Conservation (phyloP, 2,888 invertebrate species). For the Rhorus exstirpatorius region DNA sequence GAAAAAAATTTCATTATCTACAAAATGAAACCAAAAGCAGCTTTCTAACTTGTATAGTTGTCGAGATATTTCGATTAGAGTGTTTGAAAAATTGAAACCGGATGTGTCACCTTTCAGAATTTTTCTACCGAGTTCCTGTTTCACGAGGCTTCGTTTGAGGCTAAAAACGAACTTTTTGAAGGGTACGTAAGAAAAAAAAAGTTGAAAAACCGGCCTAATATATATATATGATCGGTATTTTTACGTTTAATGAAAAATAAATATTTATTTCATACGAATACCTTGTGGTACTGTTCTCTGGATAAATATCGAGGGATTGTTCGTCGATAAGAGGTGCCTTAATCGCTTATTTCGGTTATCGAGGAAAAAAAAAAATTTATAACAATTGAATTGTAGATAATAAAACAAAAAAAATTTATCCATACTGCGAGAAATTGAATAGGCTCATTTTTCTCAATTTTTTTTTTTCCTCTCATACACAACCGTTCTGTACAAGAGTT, state of each 20-base stretch:
- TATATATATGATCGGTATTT: slow-evolving; percentile 41
- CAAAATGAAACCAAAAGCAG: no score
- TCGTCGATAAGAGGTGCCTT: slow-evolving; percentile 21
- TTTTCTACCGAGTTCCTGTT: no score
- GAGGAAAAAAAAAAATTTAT: neutral
- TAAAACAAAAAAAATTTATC: neutral
- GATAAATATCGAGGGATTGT: slow-evolving; percentile 14
- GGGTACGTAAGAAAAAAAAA: no score
- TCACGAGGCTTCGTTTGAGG: no score
- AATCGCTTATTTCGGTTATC: slow-evolving; percentile 8
- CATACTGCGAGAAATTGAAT: slow-evolving; percentile 54
- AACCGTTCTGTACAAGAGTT: slow-evolving; percentile 31
- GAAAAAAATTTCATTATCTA: no score
- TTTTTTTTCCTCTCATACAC: neutral
- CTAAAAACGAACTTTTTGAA: no score
- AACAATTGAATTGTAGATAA: neutral
- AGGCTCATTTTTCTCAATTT: neutral
- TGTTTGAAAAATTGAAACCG: no score
- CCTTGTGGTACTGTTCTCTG: slow-evolving; percentile 26
- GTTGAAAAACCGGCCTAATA: no score
- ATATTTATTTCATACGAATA: slow-evolving; percentile 77
- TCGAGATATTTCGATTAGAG: no score
- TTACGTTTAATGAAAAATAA: slow-evolving; percentile 73
- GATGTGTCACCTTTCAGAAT: no score
- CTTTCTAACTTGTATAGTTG: no score